Evolutionary conservation across 2,113 vertebrate genomes (phyloP).

Genomic region (Nymphicus hollandicus): DNA sequence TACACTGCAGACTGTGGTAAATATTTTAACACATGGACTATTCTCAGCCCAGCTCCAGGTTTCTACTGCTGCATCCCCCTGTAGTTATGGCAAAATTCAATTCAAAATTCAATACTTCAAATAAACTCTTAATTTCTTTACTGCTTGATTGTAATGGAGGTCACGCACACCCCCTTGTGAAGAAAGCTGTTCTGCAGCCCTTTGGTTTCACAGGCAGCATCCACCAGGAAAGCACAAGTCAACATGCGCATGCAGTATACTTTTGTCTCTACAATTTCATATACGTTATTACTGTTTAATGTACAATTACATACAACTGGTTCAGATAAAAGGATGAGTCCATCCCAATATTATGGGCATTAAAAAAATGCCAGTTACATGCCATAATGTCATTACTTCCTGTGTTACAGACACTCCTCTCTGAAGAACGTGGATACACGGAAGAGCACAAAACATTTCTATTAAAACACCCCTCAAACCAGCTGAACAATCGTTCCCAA

Average conservation of each 20-base stretch:
- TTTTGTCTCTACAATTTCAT: neutral
- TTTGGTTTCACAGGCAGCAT: neutral
- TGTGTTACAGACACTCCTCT: conserved; percentile 7
- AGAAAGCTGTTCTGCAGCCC: neutral
- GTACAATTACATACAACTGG: neutral
- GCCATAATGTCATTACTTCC: neutral
- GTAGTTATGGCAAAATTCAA: neutral
- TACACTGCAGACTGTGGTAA: neutral
- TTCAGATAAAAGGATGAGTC: neutral
- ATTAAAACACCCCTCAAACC: neutral
- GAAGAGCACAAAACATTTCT: conserved; percentile 1
- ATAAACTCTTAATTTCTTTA: neutral
- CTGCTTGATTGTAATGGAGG: neutral
- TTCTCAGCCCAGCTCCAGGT: neutral
- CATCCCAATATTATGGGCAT: neutral
- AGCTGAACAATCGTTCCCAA: neutral
- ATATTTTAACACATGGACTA: neutral
- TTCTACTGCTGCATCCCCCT: neutral
- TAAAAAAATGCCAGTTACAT: conserved; percentile 23
- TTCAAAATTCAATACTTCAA: neutral
- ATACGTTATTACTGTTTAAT: neutral
- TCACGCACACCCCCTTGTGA: neutral
- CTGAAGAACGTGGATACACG: neutral
- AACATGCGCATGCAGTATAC: accelerated
- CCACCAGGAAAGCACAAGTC: neutral